Base-by-base conservation (phyloP, 1,140 invertebrate species). In the Nephila pilipes region DNA sequence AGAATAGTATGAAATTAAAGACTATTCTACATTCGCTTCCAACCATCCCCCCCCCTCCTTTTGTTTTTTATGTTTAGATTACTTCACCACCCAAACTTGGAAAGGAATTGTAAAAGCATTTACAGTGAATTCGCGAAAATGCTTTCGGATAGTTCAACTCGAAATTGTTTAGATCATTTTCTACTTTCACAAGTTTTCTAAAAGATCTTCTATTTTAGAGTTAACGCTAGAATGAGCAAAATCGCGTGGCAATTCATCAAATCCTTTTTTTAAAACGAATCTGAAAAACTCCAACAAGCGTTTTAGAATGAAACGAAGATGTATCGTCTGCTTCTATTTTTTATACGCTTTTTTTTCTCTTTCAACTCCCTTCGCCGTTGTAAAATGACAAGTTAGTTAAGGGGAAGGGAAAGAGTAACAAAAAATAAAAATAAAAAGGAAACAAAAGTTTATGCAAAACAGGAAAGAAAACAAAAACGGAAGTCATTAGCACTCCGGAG, bases 381-480 rank as follows among this genome's bases (percentile, higher is more conserved):
- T 29, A 60, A 91, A 83, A 91, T 91, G 89, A 83, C 89, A 91
- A 83, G 79, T 83, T 91, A 91, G 79, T 90, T 79, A 79, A 55
- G 18, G 25, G 57, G n/a, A 90, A 65, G 55, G 55, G 54, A 54
- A 46, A 18, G 87, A 75, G 54, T 29, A 46, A 75, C 54, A 83
- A 60, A 88, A 69, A 87, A 36, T 6, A 32, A 38, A 20, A 75
- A 75, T 46, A 75, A 14, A 57, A 57, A 90, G 25, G 69, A 79
- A 90, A 90, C 65, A 90, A 79, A 89, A 89, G 69, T 79, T 91
- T 83, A 91, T 81, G 80, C 32, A 91, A 83, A 83, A 83, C 57
- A 38, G 80, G 36, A 83, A 63, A 58, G 58, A 63, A 83, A 81
- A 58, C 54, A 91, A 91, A 88, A 81, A 83, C 46, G 69, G 89